Base-by-base conservation (phyloP, 2,797 vertebrate genomes). In the Aulostomus chinensis region DNA sequence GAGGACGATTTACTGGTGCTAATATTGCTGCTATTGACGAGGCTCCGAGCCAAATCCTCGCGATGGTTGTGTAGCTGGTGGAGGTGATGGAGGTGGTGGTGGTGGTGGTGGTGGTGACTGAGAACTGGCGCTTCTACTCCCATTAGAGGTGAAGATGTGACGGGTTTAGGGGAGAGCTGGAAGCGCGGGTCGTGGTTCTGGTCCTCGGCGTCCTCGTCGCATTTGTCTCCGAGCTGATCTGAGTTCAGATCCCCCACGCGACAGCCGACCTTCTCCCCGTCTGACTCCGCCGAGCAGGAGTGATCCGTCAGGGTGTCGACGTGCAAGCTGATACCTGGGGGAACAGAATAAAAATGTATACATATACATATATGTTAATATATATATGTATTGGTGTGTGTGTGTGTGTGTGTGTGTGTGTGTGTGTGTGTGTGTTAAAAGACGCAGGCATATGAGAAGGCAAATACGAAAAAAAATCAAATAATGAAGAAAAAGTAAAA, bases 231-330 rank as follows among this genome's bases (percentile, higher is more conserved):
- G 88, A 90, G 84, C 18, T 87, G 93, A 65, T 94, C 94, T 15
- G 94, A 94, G 59, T 91, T 78, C 10, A 89, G 77, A 50, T 94
- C 93, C 2, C 88, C 88, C 3, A 82, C 87, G 4, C 91, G 78
- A 72, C 94, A 92, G 2, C 90, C 86, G 64, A 91, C 85, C 78
- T 97, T 98, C 80, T 98, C 96, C 18, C 91, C 94, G 53, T 98
- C 96, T 0, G 96, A 98, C 73, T 98, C 96, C 0, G 93, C 94
- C 0, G 96, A 97, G 78, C 95, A 98, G 1, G 95, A 98, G 80
- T 96, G 96, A 55, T 98, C 96, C 16, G 96, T 98, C 71, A 98
- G 91, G 0, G 93, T 94, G 87, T 98, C 96, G 2, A 97, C 96
- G 60, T 98, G 95, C 84, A 98, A 63, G 84, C 96, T 95, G 86